Conservation (phyloP, 2,888 invertebrate species). For the Nemoura dubitans region DNA sequence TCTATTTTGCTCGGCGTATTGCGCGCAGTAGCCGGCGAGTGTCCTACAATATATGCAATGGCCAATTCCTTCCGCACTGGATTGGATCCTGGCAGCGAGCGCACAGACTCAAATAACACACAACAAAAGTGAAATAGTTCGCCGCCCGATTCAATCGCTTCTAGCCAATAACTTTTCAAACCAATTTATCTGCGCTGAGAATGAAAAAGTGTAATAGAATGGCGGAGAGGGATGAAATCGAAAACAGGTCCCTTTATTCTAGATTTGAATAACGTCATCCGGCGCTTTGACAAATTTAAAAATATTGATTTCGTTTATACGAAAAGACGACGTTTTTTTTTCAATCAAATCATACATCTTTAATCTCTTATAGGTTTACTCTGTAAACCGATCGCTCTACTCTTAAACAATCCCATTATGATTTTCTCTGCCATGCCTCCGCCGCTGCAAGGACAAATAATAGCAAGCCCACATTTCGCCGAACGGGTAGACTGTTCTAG, state of each 20-base stretch:
- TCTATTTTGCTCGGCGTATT: neutral
- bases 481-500: slow-evolving; percentile 28
- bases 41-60: slow-evolving; percentile 29
- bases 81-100: neutral
- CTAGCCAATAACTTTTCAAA: slow-evolving; percentile 38
- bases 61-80: slow-evolving; percentile 26
- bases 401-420: neutral
- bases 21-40: neutral
- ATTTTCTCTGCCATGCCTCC: neutral
- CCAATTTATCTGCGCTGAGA: slow-evolving; percentile 34
- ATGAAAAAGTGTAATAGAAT: slow-evolving; percentile 7
- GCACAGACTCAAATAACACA: slow-evolving; percentile 23
- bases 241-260: slow-evolving; percentile 4
- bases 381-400: neutral
- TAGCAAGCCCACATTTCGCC: neutral
- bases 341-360: neutral
- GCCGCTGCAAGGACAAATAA: neutral
- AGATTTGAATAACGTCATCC: neutral
- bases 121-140: slow-evolving; percentile 37
- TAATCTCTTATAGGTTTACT: neutral
- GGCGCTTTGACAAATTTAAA: neutral
- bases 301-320: neutral
- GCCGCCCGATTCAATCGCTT: slow-evolving; percentile 29
- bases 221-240: neutral
- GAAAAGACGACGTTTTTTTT: neutral